Conservation (phyloP, 2,113 vertebrate genomes). For the Hemichromis elongatus region DNA sequence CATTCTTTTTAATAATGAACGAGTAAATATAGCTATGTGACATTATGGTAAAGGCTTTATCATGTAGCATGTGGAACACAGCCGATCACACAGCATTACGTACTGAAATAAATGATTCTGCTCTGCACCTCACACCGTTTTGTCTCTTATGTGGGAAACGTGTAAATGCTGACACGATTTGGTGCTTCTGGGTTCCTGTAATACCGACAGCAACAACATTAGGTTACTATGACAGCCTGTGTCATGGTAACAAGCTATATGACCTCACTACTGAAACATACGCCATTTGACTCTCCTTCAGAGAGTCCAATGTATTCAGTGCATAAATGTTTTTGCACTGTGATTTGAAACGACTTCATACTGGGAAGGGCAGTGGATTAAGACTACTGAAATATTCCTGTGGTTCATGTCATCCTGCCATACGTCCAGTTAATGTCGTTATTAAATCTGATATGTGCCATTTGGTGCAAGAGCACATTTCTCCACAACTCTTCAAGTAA, state of each 20-base stretch:
- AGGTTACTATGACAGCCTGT: background rate
- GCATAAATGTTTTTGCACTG: background rate
- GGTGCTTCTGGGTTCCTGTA: background rate
- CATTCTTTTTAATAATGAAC: background rate
- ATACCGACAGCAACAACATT: background rate
- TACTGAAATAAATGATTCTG: background rate
- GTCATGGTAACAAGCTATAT: background rate
- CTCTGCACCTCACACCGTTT: background rate
- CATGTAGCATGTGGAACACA: background rate
- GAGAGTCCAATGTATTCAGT: background rate
- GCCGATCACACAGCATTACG: background rate
- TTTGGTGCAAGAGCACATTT: background rate
- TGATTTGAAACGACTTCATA: background rate
- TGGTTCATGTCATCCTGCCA: background rate
- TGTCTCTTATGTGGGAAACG: background rate
- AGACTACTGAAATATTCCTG: background rate
- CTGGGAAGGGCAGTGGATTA: background rate
- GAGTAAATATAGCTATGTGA: background rate
- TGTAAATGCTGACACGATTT: background rate
- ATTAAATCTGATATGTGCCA: background rate
- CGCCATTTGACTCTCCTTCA: background rate
- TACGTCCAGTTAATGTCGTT: background rate
- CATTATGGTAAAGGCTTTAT: background rate
- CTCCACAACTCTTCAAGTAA: background rate
- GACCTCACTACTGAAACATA: background rate